phyloP scores from a whole-genome alignment of 2,113 vertebrate genomes.

The Brachypteracias leptosomus region DNA sequence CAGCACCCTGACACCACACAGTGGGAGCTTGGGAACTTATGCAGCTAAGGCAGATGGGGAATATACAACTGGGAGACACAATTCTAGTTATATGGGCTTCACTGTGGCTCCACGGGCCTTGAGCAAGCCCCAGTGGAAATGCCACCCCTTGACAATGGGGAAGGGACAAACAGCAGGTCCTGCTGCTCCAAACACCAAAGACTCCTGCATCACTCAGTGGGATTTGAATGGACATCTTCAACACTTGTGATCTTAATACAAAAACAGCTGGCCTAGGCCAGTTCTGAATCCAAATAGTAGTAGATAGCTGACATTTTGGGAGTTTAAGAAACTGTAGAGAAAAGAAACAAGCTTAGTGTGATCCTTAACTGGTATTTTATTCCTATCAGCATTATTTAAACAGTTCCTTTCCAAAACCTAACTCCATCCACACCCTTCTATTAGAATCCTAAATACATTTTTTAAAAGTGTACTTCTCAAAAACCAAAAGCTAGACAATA shows the following conservation, averaged over 20 bases:
- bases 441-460: background rate
- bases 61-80: background rate
- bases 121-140: background rate
- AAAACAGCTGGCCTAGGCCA: background rate
- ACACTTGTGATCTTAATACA: background rate
- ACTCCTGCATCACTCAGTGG: background rate
- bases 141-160: fast-evolving
- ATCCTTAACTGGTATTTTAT: background rate
- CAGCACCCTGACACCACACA: background rate
- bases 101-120: fast-evolving
- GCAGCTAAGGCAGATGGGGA: background rate
- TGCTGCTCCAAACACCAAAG: background rate
- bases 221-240: background rate
- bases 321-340: background rate
- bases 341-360: background rate
- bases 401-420: background rate
- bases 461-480: background rate
- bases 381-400: background rate
- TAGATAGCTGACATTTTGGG: background rate
- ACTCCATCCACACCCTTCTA: background rate
- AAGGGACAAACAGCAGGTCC: background rate
- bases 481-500: background rate
- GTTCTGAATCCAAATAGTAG: background rate
- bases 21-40: background rate
- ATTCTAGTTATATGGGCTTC: background rate